Conservation (phyloP, 2,113 vertebrate genomes). For the Erythrolamprus reginae region DNA sequence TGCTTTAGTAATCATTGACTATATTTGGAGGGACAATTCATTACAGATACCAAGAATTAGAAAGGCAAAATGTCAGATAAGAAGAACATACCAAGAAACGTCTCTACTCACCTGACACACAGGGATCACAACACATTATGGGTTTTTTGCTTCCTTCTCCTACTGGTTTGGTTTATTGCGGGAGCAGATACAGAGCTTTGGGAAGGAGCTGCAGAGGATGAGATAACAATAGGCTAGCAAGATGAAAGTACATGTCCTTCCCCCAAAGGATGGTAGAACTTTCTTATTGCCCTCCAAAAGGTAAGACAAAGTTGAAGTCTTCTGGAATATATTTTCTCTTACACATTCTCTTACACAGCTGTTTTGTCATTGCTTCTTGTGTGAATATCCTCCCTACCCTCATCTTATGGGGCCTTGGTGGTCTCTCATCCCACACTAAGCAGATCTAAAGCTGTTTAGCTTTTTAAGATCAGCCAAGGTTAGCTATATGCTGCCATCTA, state of each 20-base stretch:
- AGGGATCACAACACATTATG: not conserved
- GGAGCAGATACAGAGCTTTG: not conserved
- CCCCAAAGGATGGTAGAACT: not conserved
- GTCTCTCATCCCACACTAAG: not conserved
- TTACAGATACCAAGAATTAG: not conserved
- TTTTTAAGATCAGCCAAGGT: not conserved
- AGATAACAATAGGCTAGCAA: not conserved
- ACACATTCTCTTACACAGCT: not conserved
- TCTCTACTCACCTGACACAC: not conserved
- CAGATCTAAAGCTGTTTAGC: not conserved
- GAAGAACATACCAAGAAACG: not conserved
- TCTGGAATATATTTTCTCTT: not conserved
- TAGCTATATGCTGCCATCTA: not conserved
- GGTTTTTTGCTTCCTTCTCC: not conserved
- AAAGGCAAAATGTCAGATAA: not conserved
- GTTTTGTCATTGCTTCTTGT: not conserved
- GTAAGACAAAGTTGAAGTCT: not conserved
- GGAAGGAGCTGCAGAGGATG: not conserved
- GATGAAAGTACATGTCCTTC: not conserved
- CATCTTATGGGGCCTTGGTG: not conserved
- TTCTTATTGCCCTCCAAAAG: not conserved
- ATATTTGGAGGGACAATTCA: not conserved
- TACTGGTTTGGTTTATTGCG: not conserved
- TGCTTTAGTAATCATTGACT: not conserved
- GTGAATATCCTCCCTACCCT: not conserved